Evolutionary conservation across 2,888 invertebrate genomes (phyloP), one percentile per base, ranked within the genome.

Genomic region (Polietes domitor): DNA sequence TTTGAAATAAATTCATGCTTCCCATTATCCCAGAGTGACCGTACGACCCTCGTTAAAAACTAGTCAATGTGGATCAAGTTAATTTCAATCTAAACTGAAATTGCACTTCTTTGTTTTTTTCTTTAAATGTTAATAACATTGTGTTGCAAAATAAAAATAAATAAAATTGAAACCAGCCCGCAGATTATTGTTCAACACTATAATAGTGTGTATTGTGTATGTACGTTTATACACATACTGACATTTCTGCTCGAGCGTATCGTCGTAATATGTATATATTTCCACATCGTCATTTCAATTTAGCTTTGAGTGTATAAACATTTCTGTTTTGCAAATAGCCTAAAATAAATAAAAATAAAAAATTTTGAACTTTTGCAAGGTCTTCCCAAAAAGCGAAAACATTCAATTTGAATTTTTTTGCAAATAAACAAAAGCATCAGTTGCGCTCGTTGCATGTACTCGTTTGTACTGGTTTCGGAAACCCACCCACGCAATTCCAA

Each of bases 351-450:
- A 24, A n/a, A n/a, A n/a, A n/a, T n/a, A n/a, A n/a, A n/a, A n/a
- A 5, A 15, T 58, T 43, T 21, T 68, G 68, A 68, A 68, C 68
- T 68, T 43, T 41, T 68, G 43, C 41, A 68, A 68, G 68, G 68
- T 68, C 68, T 68, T 68, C 43, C 21, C n/a, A 26, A 63, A 63
- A 26, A 63, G 17, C 37, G 26, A 32, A n/a, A 41, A 55, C 21
- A 55, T 24, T 5, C 5, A 55, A 65, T 65, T 10, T 37, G n/a
- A 19, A 12, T 37, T 68, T 43, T 32, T 43, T 43, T 43, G 32
- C 2, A 55, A 55, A 41, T 41, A 47, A 58, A 24, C 58, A 58
- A 26, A 58, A 47, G 2, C 15, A 15, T 5, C 47, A n/a, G n/a
- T 3, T 47, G 47, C 47, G 32, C 32, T 9, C 9, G 32, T 32